phyloP scores from a whole-genome alignment of 2,113 vertebrate genomes.

The Chloebia gouldiae region DNA sequence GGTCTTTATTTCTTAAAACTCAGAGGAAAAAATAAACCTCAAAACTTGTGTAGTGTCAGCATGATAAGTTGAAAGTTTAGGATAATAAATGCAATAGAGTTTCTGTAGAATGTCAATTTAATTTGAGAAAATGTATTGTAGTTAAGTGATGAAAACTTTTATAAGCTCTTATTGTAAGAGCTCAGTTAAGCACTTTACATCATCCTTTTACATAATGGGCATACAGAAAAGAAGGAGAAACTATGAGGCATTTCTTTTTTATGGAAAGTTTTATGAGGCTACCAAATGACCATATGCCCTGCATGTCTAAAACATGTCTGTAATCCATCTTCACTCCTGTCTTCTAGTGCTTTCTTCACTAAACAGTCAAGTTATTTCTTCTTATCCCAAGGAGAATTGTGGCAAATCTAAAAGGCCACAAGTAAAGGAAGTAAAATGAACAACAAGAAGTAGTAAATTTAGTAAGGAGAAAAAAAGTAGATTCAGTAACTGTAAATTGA shows the following conservation, averaged over 20 bases:
- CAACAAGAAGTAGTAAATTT: background rate
- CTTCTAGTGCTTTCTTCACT: background rate
- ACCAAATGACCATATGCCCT: background rate
- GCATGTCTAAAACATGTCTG: background rate
- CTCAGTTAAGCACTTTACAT: background rate
- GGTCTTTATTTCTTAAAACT: background rate
- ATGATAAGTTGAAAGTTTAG: background rate
- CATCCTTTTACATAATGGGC: background rate
- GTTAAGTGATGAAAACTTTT: background rate
- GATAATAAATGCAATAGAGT: background rate
- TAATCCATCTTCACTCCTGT: accelerated
- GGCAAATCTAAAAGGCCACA: background rate
- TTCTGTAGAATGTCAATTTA: background rate
- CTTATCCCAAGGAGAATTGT: background rate
- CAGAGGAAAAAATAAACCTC: background rate
- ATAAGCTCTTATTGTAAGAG: background rate
- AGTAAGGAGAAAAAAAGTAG: background rate
- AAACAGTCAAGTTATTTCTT: background rate
- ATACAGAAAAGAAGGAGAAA: background rate
- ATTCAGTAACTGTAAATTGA: background rate
- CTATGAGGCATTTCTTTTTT: background rate
- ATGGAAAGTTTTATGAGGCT: background rate
- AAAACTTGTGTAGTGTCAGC: background rate
- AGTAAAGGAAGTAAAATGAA: background rate
- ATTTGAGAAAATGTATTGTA: background rate